These are phyloP conservation scores for Xiphorhynchus erythropygius DNA, from an alignment of 2,797 vertebrate genomes.

Conservation along the genomic window DNA sequence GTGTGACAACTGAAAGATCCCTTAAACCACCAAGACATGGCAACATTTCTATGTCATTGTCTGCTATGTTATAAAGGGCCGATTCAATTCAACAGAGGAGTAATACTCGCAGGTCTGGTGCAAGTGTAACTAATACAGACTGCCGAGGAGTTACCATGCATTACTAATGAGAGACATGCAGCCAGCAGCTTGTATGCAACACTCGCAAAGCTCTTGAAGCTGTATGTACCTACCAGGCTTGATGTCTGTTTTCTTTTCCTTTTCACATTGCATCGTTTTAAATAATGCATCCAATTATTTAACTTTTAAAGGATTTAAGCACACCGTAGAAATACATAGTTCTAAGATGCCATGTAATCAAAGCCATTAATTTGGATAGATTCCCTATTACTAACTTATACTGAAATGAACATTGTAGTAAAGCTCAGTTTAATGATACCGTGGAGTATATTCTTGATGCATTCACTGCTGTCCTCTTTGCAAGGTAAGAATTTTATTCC, in stretches of 20 bases:
- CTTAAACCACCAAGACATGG: slow-evolving; percentile 1
- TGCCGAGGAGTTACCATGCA: slow-evolving; percentile 74
- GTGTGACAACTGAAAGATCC: background rate
- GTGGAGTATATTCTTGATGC: slow-evolving; percentile 84
- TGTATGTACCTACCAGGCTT: slow-evolving; percentile 37
- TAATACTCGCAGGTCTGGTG: slow-evolving; percentile 45
- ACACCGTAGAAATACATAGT: background rate
- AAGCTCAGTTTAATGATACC: slow-evolving; percentile 90
- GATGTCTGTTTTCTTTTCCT: background rate
- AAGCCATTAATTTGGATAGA: slow-evolving; percentile 61
- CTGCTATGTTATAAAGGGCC: slow-evolving; percentile 61
- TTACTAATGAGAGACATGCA: slow-evolving; percentile 76
- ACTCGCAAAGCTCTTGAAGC: slow-evolving; percentile 66
- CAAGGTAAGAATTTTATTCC: slow-evolving; percentile 84
- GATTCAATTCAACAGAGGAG: slow-evolving; percentile 51
- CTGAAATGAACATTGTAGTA: slow-evolving; percentile 94
- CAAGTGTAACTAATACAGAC: slow-evolving; percentile 77
- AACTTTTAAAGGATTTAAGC: slow-evolving; percentile 42
- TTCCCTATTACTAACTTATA: slow-evolving; percentile 77
- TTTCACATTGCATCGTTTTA: background rate
- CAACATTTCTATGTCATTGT: slow-evolving; percentile 54
- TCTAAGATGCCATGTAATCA: slow-evolving; percentile 86
- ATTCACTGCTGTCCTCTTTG: slow-evolving; percentile 82
- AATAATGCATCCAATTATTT: slow-evolving; percentile 21
- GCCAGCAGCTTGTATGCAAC: slow-evolving; percentile 41